These are phyloP conservation scores for Pseudomugil gertrudae DNA, from an alignment of 2,797 vertebrate genomes.

Conservation along the genomic window DNA sequence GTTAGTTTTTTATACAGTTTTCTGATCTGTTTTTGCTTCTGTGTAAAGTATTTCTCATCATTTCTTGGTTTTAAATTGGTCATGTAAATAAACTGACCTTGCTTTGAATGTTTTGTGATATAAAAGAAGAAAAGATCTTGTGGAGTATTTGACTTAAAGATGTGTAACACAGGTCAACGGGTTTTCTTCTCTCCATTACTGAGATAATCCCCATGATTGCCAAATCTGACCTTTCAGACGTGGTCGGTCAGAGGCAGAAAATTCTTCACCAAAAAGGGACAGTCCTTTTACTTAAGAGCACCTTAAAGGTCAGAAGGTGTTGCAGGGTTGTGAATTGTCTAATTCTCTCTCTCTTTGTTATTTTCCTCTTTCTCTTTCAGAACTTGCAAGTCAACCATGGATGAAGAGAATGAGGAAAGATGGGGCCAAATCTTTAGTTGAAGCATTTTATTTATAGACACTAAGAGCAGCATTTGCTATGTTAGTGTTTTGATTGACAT, in stretches of 20 bases:
- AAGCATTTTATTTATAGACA: constrained; percentile 38
- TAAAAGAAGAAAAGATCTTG: neutral
- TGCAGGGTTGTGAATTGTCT: constrained; percentile 25
- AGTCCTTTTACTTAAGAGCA: constrained; percentile 28
- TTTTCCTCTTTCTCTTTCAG: constrained; percentile 42
- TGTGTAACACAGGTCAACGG: constrained; percentile 10
- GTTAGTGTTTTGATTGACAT: constrained; percentile 31
- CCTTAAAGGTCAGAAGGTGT: constrained; percentile 49
- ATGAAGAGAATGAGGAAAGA: constrained; percentile 59
- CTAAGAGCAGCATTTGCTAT: constrained; percentile 18
- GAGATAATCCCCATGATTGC: constrained; percentile 51
- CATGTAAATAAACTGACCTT: neutral
- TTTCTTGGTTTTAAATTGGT: neutral
- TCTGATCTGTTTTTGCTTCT: neutral
- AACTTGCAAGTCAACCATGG: constrained; percentile 74
- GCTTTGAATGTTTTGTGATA: neutral
- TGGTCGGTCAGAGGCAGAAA: constrained; percentile 18
- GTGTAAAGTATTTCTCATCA: neutral
- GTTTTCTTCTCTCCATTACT: constrained; percentile 33
- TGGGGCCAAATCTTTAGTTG: constrained; percentile 8
- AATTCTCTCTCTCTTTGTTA: constrained; percentile 16
- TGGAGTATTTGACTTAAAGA: neutral
- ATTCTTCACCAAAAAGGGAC: constrained; percentile 1
- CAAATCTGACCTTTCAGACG: constrained; percentile 57
- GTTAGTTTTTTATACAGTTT: neutral